These are phyloP conservation scores for Cylas formicarius DNA, from an alignment of 1,140 invertebrate species.

Conservation along the genomic window DNA sequence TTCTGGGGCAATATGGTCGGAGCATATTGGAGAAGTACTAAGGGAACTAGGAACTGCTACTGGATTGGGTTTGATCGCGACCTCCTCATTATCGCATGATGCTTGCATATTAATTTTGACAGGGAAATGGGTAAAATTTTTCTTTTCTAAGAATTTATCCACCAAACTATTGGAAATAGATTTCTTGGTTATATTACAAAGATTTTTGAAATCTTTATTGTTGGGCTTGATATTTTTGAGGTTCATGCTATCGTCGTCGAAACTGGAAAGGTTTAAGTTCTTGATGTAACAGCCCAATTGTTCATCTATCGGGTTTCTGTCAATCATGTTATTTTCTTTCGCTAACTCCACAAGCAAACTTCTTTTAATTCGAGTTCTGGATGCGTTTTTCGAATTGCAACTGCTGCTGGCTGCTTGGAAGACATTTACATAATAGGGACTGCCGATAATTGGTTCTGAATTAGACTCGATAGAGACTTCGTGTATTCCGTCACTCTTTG, in stretches of 20 bases:
- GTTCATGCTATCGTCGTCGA: not conserved
- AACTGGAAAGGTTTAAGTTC: not conserved
- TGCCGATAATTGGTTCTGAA: slow-evolving; percentile 30
- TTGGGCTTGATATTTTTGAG: not conserved
- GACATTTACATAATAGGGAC: slow-evolving; percentile 32
- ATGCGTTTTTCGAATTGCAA: not conserved
- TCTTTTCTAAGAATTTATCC: slow-evolving; percentile 10
- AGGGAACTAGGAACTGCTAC: not conserved
- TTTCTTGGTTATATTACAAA: slow-evolving; percentile 4
- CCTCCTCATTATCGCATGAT: not conserved
- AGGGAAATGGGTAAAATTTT: slow-evolving; percentile 6
- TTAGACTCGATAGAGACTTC: slow-evolving; percentile 32
- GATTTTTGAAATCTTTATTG: not conserved
- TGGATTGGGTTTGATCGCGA: slow-evolving; percentile 1
- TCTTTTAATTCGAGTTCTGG: not conserved
- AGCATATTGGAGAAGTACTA: slow-evolving; percentile 32
- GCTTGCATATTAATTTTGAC: not conserved
- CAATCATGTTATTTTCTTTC: not conserved
- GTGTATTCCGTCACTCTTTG: slow-evolving; percentile 33
- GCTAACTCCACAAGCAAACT: not conserved
- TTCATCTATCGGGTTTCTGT: not conserved
- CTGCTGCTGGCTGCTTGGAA: slow-evolving; percentile 10
- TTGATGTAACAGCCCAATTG: not conserved
- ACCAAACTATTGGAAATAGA: slow-evolving; percentile 12
- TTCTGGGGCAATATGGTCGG: slow-evolving; percentile 30